Base-by-base conservation (phyloP, 1,140 invertebrate species). In the Wasmannia auropunctata region DNA sequence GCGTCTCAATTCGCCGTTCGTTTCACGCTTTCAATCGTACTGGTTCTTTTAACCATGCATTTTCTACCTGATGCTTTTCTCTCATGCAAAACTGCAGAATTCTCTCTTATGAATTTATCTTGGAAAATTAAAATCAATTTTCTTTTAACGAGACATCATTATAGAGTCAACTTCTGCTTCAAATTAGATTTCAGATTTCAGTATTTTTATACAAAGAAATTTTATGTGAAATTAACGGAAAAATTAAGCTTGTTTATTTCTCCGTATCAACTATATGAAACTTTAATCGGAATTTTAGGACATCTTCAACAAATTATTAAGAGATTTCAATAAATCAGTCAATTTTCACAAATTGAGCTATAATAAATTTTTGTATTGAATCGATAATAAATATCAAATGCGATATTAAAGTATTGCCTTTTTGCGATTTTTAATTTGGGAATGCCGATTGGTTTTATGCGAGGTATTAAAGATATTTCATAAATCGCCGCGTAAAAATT, bases 1-100 rank as follows among this genome's bases (percentile, higher is more conserved):
- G 88, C 63, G 46, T 90, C 88, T 89, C 88, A 89, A 90, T 90
- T 79, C 88, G 88, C 51, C 19, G 19, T 69, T 80, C 63, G 77
- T 80, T 83, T 81, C 51, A 49, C 65, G 65, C 79, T 81, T 58
- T 25, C 79, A 51, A 46, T 72, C 34, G 19, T 28, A 34, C 54
- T 34, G 51, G n/a, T n/a, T 72, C 46, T 74, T 43, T 72, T 31
- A 60, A n/a, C n/a, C 40, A 31, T 31, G 11, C 22, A 80, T 69
- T 22, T 54, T 72, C 37, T 72, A 54, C 51, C 22, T 10, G 51
- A 54, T 54, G 10, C 10, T 54, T 22, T 8, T 83, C n/a, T n/a
- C n/a, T 60, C 16, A 46, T 14, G 28, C 51, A 43, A 72, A 43
- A 72, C 43, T 25, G 25, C 22, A 10, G 51, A 25, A 43, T 58